Percentiles rank a stretch among this genome's conserved stretches.
Conservation (phyloP, 1,140 invertebrate species). For the Meloidogyne hapla region DNA sequence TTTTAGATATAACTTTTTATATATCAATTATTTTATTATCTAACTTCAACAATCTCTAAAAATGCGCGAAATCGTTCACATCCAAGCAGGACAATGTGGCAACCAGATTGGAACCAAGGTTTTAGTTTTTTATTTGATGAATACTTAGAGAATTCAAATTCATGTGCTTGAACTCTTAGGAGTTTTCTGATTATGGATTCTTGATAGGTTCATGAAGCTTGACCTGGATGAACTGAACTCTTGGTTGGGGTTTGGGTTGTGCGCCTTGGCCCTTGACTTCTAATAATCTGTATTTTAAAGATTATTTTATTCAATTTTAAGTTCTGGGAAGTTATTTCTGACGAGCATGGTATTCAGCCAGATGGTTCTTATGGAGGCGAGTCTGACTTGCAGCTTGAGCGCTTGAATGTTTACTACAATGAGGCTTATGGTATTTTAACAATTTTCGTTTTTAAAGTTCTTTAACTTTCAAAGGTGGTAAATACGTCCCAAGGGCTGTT, state of each 20-base stretch:
- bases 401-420: constrained; percentile 68
- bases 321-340: constrained; percentile 54
- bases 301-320: too few species aligned
- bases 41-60: constrained; percentile 53
- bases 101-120: constrained; percentile 88
- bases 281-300: too few species aligned
- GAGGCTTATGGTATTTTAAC: constrained; percentile 63
- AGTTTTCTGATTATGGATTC: too few species aligned
- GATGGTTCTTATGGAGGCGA: constrained; percentile 67
- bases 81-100: constrained; percentile 87
- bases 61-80: constrained; percentile 91
- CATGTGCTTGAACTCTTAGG: too few species aligned
- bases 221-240: too few species aligned
- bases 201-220: too few species aligned
- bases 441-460: not conserved
- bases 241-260: too few species aligned
- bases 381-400: constrained; percentile 60
- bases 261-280: too few species aligned
- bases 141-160: too few species aligned
- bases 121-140: not conserved
- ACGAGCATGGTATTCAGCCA: constrained; percentile 49
- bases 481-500: constrained; percentile 86
- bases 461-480: constrained; percentile 69
- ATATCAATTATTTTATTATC: too few species aligned
- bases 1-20: too few species aligned